Conservation (phyloP, 2,888 invertebrate genomes). For the Parnassius mnemosyne region DNA sequence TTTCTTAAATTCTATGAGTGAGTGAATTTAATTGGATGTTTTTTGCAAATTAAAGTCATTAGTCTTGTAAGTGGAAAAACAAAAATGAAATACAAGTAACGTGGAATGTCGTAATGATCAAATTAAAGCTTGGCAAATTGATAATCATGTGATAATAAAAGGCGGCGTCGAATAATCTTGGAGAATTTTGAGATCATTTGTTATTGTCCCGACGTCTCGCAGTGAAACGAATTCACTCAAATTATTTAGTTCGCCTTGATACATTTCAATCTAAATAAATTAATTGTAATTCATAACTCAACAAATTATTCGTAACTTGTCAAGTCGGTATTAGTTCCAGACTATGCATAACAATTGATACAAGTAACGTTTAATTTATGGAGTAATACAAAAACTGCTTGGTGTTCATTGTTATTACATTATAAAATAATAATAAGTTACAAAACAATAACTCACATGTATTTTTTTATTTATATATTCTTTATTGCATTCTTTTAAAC, state of each 20-base stretch:
- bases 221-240: constrained; percentile 62
- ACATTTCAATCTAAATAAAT: constrained; percentile 29
- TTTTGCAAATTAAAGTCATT: constrained; percentile 29
- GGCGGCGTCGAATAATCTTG: constrained; percentile 47
- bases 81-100: constrained; percentile 29
- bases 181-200: constrained; percentile 69
- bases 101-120: constrained; percentile 47
- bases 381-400: neutral
- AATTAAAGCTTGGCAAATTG: constrained; percentile 75
- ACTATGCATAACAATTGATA: neutral
- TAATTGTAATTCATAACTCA: constrained; percentile 25
- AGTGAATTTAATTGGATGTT: constrained; percentile 15
- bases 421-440: too few species aligned
- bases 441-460: too few species aligned
- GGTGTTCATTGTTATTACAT: neutral
- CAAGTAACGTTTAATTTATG: neutral
- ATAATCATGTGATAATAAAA: constrained; percentile 71
- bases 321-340: constrained; percentile 6
- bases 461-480: too few species aligned
- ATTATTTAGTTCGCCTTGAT: constrained; percentile 36
- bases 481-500: too few species aligned
- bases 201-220: constrained; percentile 58
- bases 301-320: constrained; percentile 12
- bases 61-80: constrained; percentile 29
- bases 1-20: neutral